A percentile compares a stretch with the other conserved stretches of the same genome.
Evolutionary conservation across 2,113 vertebrate species (phyloP).

Genomic region (Helogale parvula): DNA sequence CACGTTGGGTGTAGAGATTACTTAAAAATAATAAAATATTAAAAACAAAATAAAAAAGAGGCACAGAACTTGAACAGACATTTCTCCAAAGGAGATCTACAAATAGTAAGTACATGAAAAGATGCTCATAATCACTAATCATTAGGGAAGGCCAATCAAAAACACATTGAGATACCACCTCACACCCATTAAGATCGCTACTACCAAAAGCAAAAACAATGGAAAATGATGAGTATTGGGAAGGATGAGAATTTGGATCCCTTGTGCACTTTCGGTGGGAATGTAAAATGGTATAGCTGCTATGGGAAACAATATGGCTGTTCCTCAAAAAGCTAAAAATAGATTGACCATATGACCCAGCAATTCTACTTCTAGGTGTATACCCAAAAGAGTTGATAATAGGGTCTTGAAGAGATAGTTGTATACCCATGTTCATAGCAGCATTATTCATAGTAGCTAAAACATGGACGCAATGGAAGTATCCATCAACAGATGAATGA

Average conservation of each 20-base stretch:
- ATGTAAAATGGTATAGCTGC: neutral
- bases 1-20: neutral
- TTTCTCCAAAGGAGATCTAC: neutral
- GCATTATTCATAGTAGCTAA: conserved; percentile 1
- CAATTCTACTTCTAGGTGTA: neutral
- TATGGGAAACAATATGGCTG: neutral
- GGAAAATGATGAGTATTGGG: neutral
- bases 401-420: neutral
- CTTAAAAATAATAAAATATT: neutral
- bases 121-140: neutral
- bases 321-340: neutral
- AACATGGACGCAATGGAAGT: neutral
- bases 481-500: neutral
- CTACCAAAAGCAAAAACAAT: neutral
- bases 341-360: neutral
- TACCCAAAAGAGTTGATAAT: neutral
- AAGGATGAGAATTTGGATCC: neutral
- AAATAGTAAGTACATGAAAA: neutral
- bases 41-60: too few species aligned
- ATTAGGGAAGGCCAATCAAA: neutral
- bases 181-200: neutral
- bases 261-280: neutral
- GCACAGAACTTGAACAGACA: neutral
- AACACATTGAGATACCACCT: neutral
- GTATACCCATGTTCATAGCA: neutral